Evolutionary conservation across 2,888 invertebrate species (phyloP).

Genomic region (Dione juno): DNA sequence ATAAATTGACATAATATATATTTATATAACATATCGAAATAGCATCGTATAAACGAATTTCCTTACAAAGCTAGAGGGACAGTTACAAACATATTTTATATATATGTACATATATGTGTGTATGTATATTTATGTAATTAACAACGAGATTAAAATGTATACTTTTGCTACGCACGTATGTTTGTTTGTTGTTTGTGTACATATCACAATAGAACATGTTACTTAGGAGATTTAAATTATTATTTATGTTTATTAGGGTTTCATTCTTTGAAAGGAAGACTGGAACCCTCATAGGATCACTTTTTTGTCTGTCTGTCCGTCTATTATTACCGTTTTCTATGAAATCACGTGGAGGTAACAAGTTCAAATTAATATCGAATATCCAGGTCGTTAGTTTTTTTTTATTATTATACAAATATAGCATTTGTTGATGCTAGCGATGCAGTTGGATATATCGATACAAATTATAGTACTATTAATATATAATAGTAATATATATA

Average conservation of each 20-base stretch:
- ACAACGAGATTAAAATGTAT: slow-evolving; percentile 43
- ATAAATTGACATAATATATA: background rate
- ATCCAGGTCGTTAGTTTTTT: too few species aligned
- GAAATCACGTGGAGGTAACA: too few species aligned
- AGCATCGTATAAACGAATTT: background rate
- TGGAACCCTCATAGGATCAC: too few species aligned
- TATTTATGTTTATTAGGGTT: background rate
- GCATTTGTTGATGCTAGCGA: too few species aligned
- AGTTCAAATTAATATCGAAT: too few species aligned
- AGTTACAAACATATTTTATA: slow-evolving; percentile 47
- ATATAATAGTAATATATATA: too few species aligned
- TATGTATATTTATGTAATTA: slow-evolving; percentile 42
- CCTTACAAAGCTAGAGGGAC: slow-evolving; percentile 44
- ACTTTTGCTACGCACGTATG: slow-evolving; percentile 35
- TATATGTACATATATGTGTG: background rate
- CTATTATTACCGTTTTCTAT: too few species aligned
- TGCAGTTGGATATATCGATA: too few species aligned
- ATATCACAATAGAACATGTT: background rate
- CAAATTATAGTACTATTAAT: too few species aligned
- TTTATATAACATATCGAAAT: background rate
- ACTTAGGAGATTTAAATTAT: background rate
- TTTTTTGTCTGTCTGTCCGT: too few species aligned
- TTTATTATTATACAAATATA: too few species aligned
- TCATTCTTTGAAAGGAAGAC: too few species aligned
- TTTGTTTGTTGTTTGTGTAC: slow-evolving; percentile 27